Base-by-base conservation (phyloP, 2,888 invertebrate genomes). In the Coelinius sp. region DNA sequence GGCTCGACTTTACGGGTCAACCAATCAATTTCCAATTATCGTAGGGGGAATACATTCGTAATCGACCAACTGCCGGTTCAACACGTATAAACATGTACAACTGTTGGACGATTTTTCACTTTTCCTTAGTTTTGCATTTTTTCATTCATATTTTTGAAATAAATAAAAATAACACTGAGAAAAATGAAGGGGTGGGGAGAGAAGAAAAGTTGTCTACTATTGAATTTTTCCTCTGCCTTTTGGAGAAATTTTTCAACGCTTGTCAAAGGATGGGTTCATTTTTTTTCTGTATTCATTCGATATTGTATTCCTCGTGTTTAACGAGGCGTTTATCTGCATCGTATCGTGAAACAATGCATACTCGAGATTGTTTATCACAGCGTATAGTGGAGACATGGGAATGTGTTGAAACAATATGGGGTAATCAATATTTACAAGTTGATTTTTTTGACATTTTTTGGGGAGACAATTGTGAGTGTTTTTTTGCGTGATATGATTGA, bases 21-120 rank as follows among this genome's bases (percentile, higher is more conserved):
- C 68, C 72, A 72, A 72, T 72, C 72, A 72, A 72, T 72, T 72
- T 72, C 63, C 72, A 72, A 72, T 72, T 72, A 72, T 72, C 64
- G 67, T 64, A 44, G 56, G 20, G 41, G 68, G 59, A 71, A 72
- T 72, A 68, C 72, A 72, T 72, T 72, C 63, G 72, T 72, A 72
- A 72, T 72, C 72, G 72, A 72, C 72, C 64, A 68, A 35, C 71
- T 68, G 62, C 64, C 52, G 63, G 52, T 63, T 63, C 41, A 68
- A 41, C 72, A 49, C 31, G 41, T 12, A 41, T 69, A 35, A 25
- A 10, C 20, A 10, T 46, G 41, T 71, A 46, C 38, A 59, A 59
- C 31, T 24, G 46, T 59, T n/a, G 52, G 25, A 22, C n/a, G 65
- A 49, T 56, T 49, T 46, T 70, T 64, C 41, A n/a, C 7, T 38